phyloP scores from a whole-genome alignment of 2,888 invertebrate species.

The Dendrolimus pini region DNA sequence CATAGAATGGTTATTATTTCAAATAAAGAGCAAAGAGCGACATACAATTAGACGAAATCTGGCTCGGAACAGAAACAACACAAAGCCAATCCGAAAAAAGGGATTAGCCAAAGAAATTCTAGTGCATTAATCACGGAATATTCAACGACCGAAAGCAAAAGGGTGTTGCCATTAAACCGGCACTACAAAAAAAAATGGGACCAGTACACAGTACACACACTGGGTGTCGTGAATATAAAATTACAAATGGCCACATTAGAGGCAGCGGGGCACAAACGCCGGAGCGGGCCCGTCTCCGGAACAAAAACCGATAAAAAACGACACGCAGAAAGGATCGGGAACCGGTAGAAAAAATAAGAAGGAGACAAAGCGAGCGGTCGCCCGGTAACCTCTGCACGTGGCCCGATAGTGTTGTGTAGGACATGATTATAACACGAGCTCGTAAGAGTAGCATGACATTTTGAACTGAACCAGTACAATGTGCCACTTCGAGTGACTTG shows the following conservation, averaged over 20 bases:
- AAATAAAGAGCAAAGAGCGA: not conserved
- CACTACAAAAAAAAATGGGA: conserved; percentile 43
- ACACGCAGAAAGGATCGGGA: conserved; percentile 58
- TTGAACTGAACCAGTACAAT: too few species aligned
- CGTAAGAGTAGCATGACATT: too few species aligned
- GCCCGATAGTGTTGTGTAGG: too few species aligned
- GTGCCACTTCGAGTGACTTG: too few species aligned
- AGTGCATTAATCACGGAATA: conserved; percentile 47
- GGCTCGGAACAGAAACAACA: not conserved
- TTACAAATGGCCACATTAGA: conserved; percentile 72
- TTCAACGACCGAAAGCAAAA: conserved; percentile 47
- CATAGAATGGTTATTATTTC: not conserved
- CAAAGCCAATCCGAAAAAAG: conserved; percentile 5
- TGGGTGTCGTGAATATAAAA: conserved; percentile 50
- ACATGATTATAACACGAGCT: too few species aligned
- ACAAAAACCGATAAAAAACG: conserved; percentile 75
- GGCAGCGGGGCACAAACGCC: conserved; percentile 56
- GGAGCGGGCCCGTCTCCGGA: conserved; percentile 57
- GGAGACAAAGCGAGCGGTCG: conserved; percentile 67
- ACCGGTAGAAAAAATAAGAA: conserved; percentile 75
- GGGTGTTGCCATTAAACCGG: conserved; percentile 46
- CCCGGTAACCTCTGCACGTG: conserved; percentile 62
- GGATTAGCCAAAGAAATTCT: conserved; percentile 13
- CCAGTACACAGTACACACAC: conserved; percentile 22
- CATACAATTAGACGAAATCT: conserved; percentile 6